A percentile compares a stretch with the other conserved stretches of the same genome.
phyloP scores from a whole-genome alignment of 2,888 invertebrate species.

The Philaethria dido region DNA sequence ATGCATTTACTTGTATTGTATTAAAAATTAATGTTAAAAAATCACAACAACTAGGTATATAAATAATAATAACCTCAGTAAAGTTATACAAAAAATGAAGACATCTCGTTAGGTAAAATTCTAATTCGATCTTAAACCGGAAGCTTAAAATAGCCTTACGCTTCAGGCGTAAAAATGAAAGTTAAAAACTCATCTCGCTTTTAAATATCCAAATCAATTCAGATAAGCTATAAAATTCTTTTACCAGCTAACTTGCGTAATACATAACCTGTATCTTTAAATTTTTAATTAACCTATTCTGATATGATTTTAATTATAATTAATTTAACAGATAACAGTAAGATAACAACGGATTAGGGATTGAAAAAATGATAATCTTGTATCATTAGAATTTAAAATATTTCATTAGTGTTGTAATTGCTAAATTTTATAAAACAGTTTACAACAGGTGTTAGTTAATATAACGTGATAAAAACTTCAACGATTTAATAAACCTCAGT shows the following conservation, averaged over 20 bases:
- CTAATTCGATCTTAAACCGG: not conserved
- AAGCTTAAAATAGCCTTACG: not conserved
- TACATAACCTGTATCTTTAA: constrained; percentile 5
- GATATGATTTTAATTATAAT: constrained; percentile 30
- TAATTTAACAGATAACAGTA: constrained; percentile 30
- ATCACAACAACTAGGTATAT: too few species aligned
- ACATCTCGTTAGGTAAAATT: not conserved
- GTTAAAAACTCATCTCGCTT: constrained; percentile 9
- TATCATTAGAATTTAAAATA: constrained; percentile 28
- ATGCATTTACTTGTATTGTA: too few species aligned
- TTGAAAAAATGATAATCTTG: constrained; percentile 17
- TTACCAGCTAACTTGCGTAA: not conserved
- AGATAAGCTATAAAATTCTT: constrained; percentile 3
- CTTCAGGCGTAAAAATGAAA: constrained; percentile 6
- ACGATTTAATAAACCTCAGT: not conserved
- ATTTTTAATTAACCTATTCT: constrained; percentile 15
- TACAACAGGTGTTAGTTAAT: constrained; percentile 16
- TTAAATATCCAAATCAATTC: constrained; percentile 1
- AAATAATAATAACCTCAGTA: not conserved
- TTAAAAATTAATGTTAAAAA: too few species aligned
- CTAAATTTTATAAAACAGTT: constrained; percentile 21
- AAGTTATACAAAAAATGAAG: not conserved
- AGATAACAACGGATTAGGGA: constrained; percentile 23
- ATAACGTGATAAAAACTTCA: not conserved
- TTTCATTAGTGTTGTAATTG: constrained; percentile 32